Percentiles rank a stretch among this genome's conserved stretches.
phyloP scores from a whole-genome alignment of 2,888 invertebrate genomes.

The Drosophila eohydei region DNA sequence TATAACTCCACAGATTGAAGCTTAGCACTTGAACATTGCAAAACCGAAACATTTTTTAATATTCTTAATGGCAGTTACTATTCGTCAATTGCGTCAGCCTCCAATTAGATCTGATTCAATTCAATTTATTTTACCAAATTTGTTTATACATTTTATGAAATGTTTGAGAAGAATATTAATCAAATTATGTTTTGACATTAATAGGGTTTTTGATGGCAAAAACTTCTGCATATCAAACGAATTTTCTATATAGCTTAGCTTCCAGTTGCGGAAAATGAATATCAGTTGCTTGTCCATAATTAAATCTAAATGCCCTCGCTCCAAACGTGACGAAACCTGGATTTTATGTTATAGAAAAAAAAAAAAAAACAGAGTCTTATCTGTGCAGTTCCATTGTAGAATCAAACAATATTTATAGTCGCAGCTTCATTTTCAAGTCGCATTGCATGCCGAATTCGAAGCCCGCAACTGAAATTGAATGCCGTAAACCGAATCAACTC shows the following conservation, averaged over 20 bases:
- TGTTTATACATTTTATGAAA: background rate
- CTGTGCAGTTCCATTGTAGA: slow-evolving; percentile 44
- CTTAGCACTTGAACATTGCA: too few relatives aligned
- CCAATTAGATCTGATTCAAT: background rate
- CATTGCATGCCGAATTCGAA: slow-evolving; percentile 52
- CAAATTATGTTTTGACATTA: background rate
- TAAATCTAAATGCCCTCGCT: background rate
- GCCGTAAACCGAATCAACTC: slow-evolving; percentile 2
- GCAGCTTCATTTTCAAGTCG: slow-evolving; percentile 52
- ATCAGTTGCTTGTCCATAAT: background rate
- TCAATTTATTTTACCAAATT: background rate
- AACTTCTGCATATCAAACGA: too few relatives aligned
- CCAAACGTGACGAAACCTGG: slow-evolving; percentile 59
- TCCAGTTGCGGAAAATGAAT: background rate
- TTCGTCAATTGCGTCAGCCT: background rate
- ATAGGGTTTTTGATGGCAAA: background rate
- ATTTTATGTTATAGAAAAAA: slow-evolving; percentile 4
- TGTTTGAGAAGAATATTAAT: background rate
- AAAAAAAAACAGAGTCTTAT: slow-evolving; percentile 28
- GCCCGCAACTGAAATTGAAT: slow-evolving; percentile 35
- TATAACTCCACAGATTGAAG: too few relatives aligned
- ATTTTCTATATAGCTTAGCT: background rate
- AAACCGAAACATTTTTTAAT: too few relatives aligned
- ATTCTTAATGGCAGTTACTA: too few relatives aligned
- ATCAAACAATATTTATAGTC: slow-evolving; percentile 25